Evolutionary conservation across 2,888 invertebrate genomes (phyloP).

Genomic region (Bursaphelenchus okinawaensis): DNA sequence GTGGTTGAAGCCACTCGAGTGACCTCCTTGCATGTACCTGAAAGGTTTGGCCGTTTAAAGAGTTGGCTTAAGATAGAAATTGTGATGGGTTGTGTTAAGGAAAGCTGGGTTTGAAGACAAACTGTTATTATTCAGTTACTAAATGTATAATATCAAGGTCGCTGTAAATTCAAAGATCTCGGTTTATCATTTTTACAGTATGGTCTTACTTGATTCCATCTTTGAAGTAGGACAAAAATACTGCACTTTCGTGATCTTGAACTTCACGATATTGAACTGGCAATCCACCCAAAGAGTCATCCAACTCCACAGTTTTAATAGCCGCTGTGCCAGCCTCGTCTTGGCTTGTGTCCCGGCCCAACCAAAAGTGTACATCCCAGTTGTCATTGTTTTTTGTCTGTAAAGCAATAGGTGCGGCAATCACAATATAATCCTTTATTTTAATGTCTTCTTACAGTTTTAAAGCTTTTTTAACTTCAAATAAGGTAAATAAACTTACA

Average conservation of each 20-base stretch:
- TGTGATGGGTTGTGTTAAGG: background rate
- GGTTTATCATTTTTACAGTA: background rate
- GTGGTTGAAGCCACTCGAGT: conserved; percentile 75
- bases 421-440: too few relatives aligned
- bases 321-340: conserved; percentile 65
- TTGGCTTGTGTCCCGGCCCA: conserved; percentile 68
- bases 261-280: conserved; percentile 78
- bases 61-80: background rate
- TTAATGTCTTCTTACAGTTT: background rate
- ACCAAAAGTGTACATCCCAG: conserved; percentile 84
- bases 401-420: too few relatives aligned
- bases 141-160: too few relatives aligned
- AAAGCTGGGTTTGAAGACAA: too few relatives aligned
- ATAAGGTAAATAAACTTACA: conserved; percentile 63
- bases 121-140: too few relatives aligned
- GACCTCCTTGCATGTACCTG: conserved; percentile 70
- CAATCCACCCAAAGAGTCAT: conserved; percentile 75
- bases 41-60: background rate
- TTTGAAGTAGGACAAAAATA: conserved; percentile 73
- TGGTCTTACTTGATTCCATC: conserved; percentile 55
- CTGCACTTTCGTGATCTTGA: conserved; percentile 75
- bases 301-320: conserved; percentile 72
- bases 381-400: conserved; percentile 55
- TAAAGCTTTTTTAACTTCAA: background rate
- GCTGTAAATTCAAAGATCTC: too few relatives aligned